Conservation (phyloP, 2,797 vertebrate species). For the Notoglanidium macrostoma region DNA sequence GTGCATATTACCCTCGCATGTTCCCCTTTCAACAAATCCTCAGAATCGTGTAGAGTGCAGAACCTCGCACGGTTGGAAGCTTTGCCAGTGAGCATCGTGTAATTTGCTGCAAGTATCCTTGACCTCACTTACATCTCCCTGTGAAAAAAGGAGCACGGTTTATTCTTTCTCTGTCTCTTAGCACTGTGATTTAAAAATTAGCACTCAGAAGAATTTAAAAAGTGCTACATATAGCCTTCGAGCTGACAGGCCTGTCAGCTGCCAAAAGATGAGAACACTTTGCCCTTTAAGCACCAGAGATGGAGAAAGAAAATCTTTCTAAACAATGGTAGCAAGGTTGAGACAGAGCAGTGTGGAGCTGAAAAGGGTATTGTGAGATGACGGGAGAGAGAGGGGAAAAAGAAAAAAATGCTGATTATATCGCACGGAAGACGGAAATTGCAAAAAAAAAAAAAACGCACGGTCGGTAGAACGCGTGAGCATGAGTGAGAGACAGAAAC, state of each 20-base stretch:
- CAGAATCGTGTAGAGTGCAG: background rate
- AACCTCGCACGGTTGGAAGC: background rate
- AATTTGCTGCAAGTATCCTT: background rate
- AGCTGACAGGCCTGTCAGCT: conserved; percentile 19
- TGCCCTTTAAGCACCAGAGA: conserved; percentile 16
- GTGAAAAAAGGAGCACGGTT: background rate
- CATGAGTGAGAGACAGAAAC: background rate
- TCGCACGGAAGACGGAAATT: background rate
- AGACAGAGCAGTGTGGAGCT: background rate
- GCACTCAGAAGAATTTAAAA: background rate
- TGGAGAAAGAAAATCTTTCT: background rate
- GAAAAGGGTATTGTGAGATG: background rate
- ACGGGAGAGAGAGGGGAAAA: background rate
- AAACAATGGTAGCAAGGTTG: background rate
- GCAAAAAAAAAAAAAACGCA: background rate
- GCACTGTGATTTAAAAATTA: background rate
- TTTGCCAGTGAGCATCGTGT: background rate
- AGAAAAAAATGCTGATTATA: background rate
- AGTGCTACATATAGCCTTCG: conserved; percentile 2
- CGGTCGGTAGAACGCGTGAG: background rate
- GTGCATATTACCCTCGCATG: too few species aligned
- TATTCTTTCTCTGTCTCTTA: background rate
- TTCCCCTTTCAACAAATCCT: conserved; percentile 7
- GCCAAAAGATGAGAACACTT: conserved; percentile 17
- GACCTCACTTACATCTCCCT: background rate